A percentile compares a stretch with the other conserved stretches of the same genome.
Evolutionary conservation across 53 echinoderm and acorn worm genomes (phyloP).

Genomic region (Paracentrotus lividus): DNA sequence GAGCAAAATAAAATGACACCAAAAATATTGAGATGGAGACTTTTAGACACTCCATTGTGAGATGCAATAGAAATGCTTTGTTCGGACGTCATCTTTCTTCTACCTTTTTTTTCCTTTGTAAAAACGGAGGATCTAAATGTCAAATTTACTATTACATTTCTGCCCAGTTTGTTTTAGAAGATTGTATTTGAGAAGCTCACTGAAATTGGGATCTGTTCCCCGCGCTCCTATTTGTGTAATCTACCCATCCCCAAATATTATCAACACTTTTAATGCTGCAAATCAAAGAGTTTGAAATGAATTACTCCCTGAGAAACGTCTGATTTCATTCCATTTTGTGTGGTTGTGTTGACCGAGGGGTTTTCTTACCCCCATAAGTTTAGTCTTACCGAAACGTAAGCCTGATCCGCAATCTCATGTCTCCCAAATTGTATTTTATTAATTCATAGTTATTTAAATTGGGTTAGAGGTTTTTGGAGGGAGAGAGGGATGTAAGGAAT

Average conservation of each 20-base stretch:
- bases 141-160: constrained; percentile 50
- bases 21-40: neutral
- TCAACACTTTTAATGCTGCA: constrained; percentile 62
- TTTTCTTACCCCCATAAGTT: constrained; percentile 48
- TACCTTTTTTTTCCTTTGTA: neutral
- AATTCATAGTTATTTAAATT: constrained; percentile 72
- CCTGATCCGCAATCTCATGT: constrained; percentile 64
- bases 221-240: constrained; percentile 7
- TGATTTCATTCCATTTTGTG: constrained; percentile 64
- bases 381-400: constrained; percentile 62
- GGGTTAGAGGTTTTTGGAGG: constrained; percentile 45
- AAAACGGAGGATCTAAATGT: neutral
- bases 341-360: constrained; percentile 50
- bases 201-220: neutral
- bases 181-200: constrained; percentile 50
- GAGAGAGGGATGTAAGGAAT: neutral
- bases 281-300: constrained; percentile 58
- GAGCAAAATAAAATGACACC: neutral
- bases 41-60: neutral
- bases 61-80: neutral
- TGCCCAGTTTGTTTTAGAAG: neutral
- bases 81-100: neutral
- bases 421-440: constrained; percentile 69
- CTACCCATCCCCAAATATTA: constrained; percentile 36
- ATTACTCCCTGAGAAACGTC: constrained; percentile 21